These are phyloP conservation scores for Elanoides forficatus DNA, from an alignment of 2,113 vertebrate genomes.

Conservation along the genomic window DNA sequence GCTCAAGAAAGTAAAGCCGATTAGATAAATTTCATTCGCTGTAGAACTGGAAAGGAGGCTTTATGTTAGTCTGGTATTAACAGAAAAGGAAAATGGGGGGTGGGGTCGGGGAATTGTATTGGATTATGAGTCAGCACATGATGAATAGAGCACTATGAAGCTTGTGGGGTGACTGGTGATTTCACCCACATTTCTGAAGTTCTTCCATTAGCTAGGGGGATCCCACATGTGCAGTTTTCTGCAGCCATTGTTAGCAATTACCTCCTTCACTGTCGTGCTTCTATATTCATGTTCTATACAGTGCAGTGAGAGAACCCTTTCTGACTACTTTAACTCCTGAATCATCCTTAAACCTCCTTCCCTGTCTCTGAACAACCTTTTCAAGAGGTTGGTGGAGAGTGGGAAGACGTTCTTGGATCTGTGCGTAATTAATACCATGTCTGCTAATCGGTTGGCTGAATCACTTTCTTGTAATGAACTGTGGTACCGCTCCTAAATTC, in stretches of 20 bases:
- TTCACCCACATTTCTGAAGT: neutral
- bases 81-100: neutral
- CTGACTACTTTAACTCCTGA: conserved; percentile 4
- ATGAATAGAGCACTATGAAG: neutral
- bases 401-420: conserved; percentile 22
- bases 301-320: conserved; percentile 2
- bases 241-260: neutral
- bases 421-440: conserved; percentile 3
- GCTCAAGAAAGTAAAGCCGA: conserved; percentile 39
- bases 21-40: conserved; percentile 40
- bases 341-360: conserved; percentile 14
- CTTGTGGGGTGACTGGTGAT: neutral
- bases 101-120: neutral
- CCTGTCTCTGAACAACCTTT: conserved; percentile 16
- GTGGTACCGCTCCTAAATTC: neutral
- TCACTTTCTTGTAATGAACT: neutral
- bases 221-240: neutral
- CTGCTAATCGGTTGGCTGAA: conserved; percentile 29
- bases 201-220: neutral
- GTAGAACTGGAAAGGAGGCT: conserved; percentile 27
- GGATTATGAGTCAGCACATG: conserved; percentile 37
- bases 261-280: neutral
- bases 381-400: conserved; percentile 35
- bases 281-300: neutral
- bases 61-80: conserved; percentile 50